Base-by-base conservation (phyloP, 2,113 vertebrate genomes). In the Phalacrocorax pelagicus region DNA sequence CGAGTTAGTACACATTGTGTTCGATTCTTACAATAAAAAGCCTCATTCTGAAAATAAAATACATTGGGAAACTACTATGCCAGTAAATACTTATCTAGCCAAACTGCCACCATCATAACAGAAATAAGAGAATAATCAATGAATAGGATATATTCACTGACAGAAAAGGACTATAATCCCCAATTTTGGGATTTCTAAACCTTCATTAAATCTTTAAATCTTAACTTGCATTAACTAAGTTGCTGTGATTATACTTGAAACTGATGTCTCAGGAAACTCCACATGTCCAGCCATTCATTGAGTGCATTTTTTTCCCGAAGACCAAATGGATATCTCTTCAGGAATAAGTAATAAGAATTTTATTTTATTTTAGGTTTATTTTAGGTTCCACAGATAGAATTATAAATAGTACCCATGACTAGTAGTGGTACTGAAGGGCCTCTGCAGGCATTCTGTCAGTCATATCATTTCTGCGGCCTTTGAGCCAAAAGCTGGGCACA, bases 61-160 rank as follows among this genome's bases (percentile, higher is more conserved):
- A 93, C 62, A 36, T 65, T 42, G 30, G 17, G 22, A 89, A 87
- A 51, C 20, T 78, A 36, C 38, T 63, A 38, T 59, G 38, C 18
- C 52, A 52, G 40, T 79, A 81, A 85, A 93, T 69, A 82, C 17
- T 79, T 23, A 38, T 87, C 44, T 72, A 85, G n/a, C 85, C 65
- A 81, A 80, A 57, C 57, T 34, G 81, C 49, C 20, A 65, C 24
- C 10, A 75, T 23, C 52, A 44, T 26, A 93, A 87, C 29, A 87
- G 38, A 93, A 87, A 93, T 27, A 84, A n/a, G 16, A 94, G 95
- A 95, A 79, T 90, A 93, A 95, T 90, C 88, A 92, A 92, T 94
- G 49, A 82, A 72, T 27, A 58, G 40, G 79, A 80, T 90, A 88
- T 82, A 93, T 73, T 61, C 71, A 80, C 57, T 73, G 58, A 65